These are phyloP conservation scores for Oophaga sylvatica DNA, from an alignment of 2,797 vertebrate species.

Conservation along the genomic window DNA sequence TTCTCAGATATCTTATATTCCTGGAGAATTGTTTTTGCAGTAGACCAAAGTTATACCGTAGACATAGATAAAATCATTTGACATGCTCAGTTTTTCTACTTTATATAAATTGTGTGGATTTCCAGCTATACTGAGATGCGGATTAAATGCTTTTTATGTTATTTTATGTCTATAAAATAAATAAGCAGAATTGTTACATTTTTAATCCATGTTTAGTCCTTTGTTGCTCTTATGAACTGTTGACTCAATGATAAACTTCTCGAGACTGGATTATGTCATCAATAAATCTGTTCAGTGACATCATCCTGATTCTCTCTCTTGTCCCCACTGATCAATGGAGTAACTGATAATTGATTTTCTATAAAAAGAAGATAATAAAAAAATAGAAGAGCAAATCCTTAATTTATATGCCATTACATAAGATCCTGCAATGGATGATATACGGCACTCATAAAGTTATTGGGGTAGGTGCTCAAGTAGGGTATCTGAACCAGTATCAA, in stretches of 20 bases:
- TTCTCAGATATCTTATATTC: too few relatives aligned
- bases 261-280: neutral
- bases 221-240: neutral
- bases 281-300: neutral
- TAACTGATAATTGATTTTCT: slow-evolving; percentile 29
- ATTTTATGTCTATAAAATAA: too few relatives aligned
- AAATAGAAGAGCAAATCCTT: neutral
- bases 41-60: too few relatives aligned
- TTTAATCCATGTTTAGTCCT: neutral
- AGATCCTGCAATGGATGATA: neutral
- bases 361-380: neutral
- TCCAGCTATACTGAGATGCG: too few relatives aligned
- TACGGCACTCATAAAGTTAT: too few relatives aligned
- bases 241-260: neutral
- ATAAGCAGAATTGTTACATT: neutral
- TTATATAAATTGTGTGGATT: too few relatives aligned
- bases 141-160: too few relatives aligned
- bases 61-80: too few relatives aligned
- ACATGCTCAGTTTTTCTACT: too few relatives aligned
- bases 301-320: neutral
- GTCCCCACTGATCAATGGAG: neutral
- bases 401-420: neutral
- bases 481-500: too few relatives aligned
- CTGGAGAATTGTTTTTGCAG: too few relatives aligned
- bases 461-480: too few relatives aligned